Evolutionary conservation across 2,113 vertebrate genomes (phyloP).

Genomic region (Tiliqua scincoides): DNA sequence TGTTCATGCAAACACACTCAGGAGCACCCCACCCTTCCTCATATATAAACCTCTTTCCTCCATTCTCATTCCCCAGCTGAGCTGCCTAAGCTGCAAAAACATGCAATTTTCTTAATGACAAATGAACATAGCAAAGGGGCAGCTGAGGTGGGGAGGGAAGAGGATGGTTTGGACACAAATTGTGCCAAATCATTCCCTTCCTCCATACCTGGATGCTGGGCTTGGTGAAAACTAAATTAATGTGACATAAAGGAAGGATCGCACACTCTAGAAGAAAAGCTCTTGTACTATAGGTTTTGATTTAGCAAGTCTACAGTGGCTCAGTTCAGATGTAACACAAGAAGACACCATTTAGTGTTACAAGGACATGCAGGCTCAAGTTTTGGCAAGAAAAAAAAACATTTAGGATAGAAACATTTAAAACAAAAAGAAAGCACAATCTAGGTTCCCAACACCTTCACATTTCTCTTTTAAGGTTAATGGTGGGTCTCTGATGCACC

Average conservation of each 20-base stretch:
- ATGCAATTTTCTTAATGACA: slow-evolving; percentile 64
- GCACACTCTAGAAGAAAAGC: not conserved
- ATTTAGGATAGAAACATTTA: too few species aligned
- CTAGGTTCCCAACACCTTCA: too few species aligned
- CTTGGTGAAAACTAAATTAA: slow-evolving; percentile 6
- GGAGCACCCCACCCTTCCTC: not conserved
- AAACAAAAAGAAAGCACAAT: too few species aligned
- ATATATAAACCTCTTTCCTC: slow-evolving; percentile 65
- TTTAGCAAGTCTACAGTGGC: too few species aligned
- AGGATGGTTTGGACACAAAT: slow-evolving; percentile 8
- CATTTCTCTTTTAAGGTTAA: too few species aligned
- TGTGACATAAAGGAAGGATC: slow-evolving; percentile 8
- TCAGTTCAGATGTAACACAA: too few species aligned
- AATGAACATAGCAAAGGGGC: not conserved
- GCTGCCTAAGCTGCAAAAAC: slow-evolving; percentile 61
- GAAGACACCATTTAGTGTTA: too few species aligned
- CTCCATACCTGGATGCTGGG: not conserved
- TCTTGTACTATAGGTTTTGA: too few species aligned
- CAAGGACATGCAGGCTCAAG: too few species aligned
- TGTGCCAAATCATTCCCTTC: not conserved
- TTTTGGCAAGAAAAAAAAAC: too few species aligned
- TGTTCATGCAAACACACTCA: not conserved
- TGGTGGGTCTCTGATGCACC: too few species aligned
- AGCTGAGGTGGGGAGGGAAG: not conserved
- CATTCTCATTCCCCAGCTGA: slow-evolving; percentile 54